Conservation (phyloP, 2,888 invertebrate species). For the Lamproptera curius region DNA sequence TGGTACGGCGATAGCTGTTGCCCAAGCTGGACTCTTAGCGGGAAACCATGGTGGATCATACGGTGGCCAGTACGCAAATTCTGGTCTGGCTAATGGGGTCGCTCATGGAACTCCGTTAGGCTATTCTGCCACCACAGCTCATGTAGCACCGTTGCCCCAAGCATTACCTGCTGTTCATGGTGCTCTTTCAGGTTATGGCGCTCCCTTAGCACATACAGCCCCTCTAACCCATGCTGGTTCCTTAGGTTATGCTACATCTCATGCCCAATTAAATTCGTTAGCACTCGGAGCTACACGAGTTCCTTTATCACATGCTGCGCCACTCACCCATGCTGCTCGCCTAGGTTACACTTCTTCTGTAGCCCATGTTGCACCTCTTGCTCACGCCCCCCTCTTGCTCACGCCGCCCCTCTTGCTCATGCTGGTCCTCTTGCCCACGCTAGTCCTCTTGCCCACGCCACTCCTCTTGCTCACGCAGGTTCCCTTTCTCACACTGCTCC, state of each 20-base stretch:
- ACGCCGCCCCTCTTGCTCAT: constrained; percentile 29
- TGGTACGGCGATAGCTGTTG: constrained; percentile 57
- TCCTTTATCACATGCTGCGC: constrained; percentile 24
- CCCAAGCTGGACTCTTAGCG: constrained; percentile 69
- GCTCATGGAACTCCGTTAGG: constrained; percentile 19
- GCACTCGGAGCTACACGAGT: constrained; percentile 26
- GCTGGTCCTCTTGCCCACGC: constrained; percentile 34
- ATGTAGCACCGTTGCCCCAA: constrained; percentile 16
- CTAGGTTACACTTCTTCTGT: constrained; percentile 20
- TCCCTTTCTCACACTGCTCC: constrained; percentile 15
- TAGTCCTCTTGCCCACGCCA: constrained; percentile 27
- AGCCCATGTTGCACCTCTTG: constrained; percentile 26
- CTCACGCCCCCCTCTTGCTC: constrained; percentile 32
- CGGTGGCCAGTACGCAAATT: constrained; percentile 17
- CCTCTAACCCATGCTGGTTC: constrained; percentile 32
- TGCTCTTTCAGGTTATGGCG: constrained; percentile 18
- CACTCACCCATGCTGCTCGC: constrained; percentile 17
- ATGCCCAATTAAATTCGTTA: constrained; percentile 23
- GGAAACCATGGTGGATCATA: constrained; percentile 39
- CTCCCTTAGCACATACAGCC: constrained; percentile 24
- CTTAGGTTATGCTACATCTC: constrained; percentile 31
- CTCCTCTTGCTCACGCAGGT: constrained; percentile 15
- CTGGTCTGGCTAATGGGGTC: constrained; percentile 9
- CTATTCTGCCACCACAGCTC: constrained; percentile 21
- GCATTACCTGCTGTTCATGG: constrained; percentile 14